A percentile compares a stretch with the other conserved stretches of the same genome.
These are phyloP conservation scores for Papilio machaon DNA, from an alignment of 1,140 invertebrate species.

Conservation along the genomic window DNA sequence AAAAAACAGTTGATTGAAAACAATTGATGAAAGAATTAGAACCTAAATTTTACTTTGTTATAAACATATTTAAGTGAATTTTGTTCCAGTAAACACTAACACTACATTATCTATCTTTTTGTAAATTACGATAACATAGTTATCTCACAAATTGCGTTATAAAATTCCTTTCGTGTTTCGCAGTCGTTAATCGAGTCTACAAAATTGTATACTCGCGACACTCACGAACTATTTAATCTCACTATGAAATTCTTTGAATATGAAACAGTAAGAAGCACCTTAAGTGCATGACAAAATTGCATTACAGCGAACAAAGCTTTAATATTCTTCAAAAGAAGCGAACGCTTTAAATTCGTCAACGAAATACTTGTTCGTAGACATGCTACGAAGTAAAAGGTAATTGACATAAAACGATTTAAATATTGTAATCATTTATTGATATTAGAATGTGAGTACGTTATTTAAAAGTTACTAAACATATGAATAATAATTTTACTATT, in stretches of 20 bases:
- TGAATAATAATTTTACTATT: too few relatives aligned
- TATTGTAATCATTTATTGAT: too few relatives aligned
- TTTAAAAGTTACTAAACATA: too few relatives aligned
- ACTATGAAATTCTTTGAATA: constrained; percentile 22
- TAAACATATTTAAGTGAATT: background rate
- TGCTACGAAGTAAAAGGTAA: background rate
- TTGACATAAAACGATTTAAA: background rate
- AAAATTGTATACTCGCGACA: constrained; percentile 22
- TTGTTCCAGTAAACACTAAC: background rate
- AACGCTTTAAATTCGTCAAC: background rate
- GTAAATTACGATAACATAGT: background rate
- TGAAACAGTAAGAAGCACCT: constrained; percentile 7
- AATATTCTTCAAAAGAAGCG: constrained; percentile 3
- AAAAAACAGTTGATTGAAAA: too few relatives aligned
- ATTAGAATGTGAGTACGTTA: too few relatives aligned
- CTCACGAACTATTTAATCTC: constrained; percentile 30
- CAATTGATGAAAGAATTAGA: too few relatives aligned
- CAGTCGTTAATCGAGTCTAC: constrained; percentile 15
- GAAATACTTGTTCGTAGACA: background rate
- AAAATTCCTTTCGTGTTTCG: background rate
- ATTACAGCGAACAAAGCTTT: constrained; percentile 24
- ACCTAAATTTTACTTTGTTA: too few relatives aligned
- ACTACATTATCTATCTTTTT: background rate
- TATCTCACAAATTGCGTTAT: background rate
- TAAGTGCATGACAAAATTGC: constrained; percentile 24